Evolutionary conservation across 2,113 vertebrate genomes (phyloP).

Genomic region (Ranitomeya imitator): DNA sequence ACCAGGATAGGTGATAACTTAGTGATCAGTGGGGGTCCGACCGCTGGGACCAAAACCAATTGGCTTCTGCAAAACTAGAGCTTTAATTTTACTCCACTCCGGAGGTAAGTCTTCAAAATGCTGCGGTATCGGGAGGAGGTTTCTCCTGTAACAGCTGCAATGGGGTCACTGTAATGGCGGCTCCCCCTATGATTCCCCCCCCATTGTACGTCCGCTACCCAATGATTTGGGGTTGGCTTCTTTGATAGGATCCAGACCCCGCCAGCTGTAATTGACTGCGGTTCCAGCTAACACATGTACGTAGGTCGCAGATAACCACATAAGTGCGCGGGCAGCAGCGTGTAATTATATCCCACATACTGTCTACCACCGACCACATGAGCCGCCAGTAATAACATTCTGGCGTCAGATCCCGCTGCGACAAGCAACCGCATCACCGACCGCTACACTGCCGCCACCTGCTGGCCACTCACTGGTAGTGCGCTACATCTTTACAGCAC

Average conservation of each 20-base stretch:
- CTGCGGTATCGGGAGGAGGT: too few relatives aligned
- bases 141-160: too few relatives aligned
- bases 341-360: slow-evolving; percentile 26
- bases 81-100: too few relatives aligned
- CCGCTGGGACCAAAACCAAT: too few relatives aligned
- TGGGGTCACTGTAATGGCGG: not conserved
- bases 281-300: slow-evolving; percentile 1
- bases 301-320: slow-evolving; percentile 15
- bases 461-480: not conserved
- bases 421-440: not conserved
- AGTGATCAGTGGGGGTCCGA: too few relatives aligned
- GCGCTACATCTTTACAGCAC: not conserved
- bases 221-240: not conserved
- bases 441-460: not conserved
- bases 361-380: slow-evolving; percentile 23
- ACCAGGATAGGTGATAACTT: too few relatives aligned
- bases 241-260: not conserved
- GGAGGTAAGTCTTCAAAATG: too few relatives aligned
- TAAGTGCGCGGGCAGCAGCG: not conserved
- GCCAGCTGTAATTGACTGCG: not conserved
- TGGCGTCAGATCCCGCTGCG: not conserved
- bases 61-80: too few relatives aligned
- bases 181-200: not conserved
- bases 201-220: not conserved
- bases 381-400: not conserved